Evolutionary conservation across 1,140 invertebrate genomes (phyloP).

Genomic region (Agraylea sexmaculata): DNA sequence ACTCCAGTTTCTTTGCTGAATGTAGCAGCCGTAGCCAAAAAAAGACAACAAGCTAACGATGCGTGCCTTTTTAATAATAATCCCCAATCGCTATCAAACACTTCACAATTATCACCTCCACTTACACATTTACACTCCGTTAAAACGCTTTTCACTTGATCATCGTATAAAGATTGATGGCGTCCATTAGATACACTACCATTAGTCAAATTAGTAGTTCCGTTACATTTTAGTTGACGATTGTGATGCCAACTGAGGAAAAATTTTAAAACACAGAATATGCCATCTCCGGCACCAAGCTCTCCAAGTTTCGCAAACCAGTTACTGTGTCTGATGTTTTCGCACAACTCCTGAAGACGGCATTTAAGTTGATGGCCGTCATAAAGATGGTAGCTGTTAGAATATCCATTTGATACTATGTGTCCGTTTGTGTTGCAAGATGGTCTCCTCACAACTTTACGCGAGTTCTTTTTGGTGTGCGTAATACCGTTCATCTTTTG

Average conservation of each 20-base stretch:
- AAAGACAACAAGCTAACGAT: conserved; percentile 45
- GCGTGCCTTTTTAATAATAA: conserved; percentile 38
- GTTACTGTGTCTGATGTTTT: conserved; percentile 19
- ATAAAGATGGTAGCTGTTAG: conserved; percentile 12
- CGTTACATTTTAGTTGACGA: conserved; percentile 8
- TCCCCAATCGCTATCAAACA: conserved; percentile 33
- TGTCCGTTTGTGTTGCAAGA: conserved; percentile 15
- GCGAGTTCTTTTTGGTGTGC: conserved; percentile 15
- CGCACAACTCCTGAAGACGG: conserved; percentile 16
- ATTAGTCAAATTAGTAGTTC: conserved; percentile 4
- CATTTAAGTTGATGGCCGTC: conserved; percentile 12
- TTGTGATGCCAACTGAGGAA: conserved; percentile 18
- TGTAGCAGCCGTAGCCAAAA: conserved; percentile 56
- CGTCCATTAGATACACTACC: conserved; percentile 5
- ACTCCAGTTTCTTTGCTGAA: conserved; percentile 87
- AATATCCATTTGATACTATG: conserved; percentile 15
- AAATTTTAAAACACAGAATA: conserved; percentile 18
- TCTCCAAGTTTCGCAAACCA: conserved; percentile 20
- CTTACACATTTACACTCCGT: conserved; percentile 16
- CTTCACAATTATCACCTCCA: conserved; percentile 15
- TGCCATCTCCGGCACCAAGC: conserved; percentile 15
- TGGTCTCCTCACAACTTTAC: conserved; percentile 11
- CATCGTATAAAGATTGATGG: conserved; percentile 3
- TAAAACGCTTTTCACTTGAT: conserved; percentile 4
- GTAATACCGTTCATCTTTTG: conserved; percentile 17